Evolutionary conservation across 2,113 vertebrate genomes (phyloP), one percentile per base, ranked within the genome.

Genomic region (Hypocryptadius cinnamomeus): DNA sequence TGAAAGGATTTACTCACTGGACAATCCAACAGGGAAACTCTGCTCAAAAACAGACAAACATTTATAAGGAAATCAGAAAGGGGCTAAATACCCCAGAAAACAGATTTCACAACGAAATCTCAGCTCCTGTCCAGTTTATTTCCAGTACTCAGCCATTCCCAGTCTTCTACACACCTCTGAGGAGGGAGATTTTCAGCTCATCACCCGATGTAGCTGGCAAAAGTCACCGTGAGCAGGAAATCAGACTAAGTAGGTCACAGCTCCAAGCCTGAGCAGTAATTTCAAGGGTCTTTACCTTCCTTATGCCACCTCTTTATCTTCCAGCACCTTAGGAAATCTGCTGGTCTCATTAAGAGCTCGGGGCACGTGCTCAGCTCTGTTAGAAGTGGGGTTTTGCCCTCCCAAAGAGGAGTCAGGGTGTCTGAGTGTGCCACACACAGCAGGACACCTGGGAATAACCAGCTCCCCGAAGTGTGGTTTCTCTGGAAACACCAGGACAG

Each of bases 351-450:
- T 12, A 24, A n/a, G 70, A 78, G 42, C 45, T n/a, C 6, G 0
- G 2, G 64, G 44, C 30, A 18, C 1, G 0, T 3, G 16, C 66
- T 69, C 45, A 37, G 88, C 76, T 50, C 25, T n/a, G 53, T 0
- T 35, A 23, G 35, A 45, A 69, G 21, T 0, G 11, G 2, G 6
- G 27, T 42, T 68, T 17, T 50, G 53, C 18, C 6, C 27, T 42
- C 44, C 27, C 60, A 39, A 21, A 28, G 50, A 50, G 2, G 9
- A 31, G 20, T 45, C 19, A 17, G 61, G 37, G 17, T 33, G 56
- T 8, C 50, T 53, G 66, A 8, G 27, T 23, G 64, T 30, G 66
- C 16, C 31, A 30, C 39, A 17, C 5, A 3, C 2, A 20, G 74
- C 56, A 69, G 50, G 48, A 73, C n/a, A 81, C 3, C 0, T 0